These are phyloP conservation scores for Archilochus colubris DNA, from an alignment of 2,113 vertebrate genomes.

Conservation along the genomic window DNA sequence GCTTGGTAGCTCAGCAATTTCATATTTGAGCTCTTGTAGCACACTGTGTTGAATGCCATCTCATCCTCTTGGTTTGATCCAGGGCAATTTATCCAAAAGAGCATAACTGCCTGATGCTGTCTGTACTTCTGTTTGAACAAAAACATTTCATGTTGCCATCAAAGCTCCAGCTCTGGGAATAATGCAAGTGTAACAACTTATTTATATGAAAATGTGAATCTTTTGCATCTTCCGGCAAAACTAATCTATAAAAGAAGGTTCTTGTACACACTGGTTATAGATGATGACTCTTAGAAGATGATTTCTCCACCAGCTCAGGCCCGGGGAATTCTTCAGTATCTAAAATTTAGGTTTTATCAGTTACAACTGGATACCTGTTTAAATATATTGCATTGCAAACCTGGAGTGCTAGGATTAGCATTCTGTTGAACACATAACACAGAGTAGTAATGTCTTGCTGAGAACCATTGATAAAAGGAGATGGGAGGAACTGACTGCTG, in stretches of 20 bases:
- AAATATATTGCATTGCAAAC: neutral
- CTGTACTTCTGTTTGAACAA: neutral
- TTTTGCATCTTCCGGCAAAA: neutral
- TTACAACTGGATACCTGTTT: neutral
- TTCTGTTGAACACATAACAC: neutral
- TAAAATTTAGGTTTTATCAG: neutral
- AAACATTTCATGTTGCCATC: neutral
- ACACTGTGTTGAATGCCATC: neutral
- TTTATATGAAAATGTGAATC: neutral
- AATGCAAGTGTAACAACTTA: neutral
- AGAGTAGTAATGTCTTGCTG: neutral
- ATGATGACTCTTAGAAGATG: neutral
- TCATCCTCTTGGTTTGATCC: neutral
- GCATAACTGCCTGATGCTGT: neutral
- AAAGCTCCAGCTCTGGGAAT: neutral
- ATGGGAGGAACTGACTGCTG: neutral
- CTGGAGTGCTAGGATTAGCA: neutral
- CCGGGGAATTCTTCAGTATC: neutral
- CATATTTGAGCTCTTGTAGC: neutral
- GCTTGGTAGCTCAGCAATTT: neutral
- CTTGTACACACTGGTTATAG: neutral
- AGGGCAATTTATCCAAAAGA: neutral
- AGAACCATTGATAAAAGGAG: neutral
- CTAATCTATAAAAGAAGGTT: neutral
- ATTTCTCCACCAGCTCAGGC: neutral